Evolutionary conservation across 2,888 invertebrate species (phyloP), one percentile per base, ranked within the genome.

Genomic region (Carcina quercana): DNA sequence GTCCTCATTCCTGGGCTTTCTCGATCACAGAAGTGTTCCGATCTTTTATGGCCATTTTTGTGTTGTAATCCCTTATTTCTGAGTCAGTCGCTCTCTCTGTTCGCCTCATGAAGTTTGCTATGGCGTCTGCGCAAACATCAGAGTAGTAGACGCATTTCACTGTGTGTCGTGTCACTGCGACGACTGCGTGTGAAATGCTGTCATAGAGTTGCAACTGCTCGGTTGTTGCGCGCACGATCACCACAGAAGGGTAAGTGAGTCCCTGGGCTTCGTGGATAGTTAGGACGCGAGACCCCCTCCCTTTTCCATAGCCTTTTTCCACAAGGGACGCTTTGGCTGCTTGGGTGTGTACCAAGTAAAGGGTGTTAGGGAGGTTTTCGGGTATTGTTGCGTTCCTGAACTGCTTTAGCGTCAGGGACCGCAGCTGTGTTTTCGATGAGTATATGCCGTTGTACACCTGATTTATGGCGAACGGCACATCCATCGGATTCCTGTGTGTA

Each of bases 391-490:
- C 7, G 4, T 17, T 7, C 17, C 5, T 5, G 17, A 5, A 17
- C 17, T 7, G 4, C 17, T 5, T 17, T 7, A 17, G 17, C 17
- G 4, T 17, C 17, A 17, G 17, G 17, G 17, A 17, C n/a, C n/a
- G n/a, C n/a, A n/a, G n/a, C n/a, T n/a, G n/a, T n/a, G 27, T 3
- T 6, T 12, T 27, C 6, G 32, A 32, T 5, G 32, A 27, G 32
- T 32, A 32, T 13, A 32, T 32, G 13, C 32, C 32, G 5, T 3
- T 12, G 21, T 32, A 29, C 3, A 29, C 13, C 15, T 13, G 8
- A 24, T 2, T 14, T 3, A 43, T 27, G 13, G 35, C 42, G 24
- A 32, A 45, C 6, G 45, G 26, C n/a, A 45, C 38, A 21, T 47
- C 47, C 32, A 32, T 32, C 0, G 46, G 46, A 19, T 33, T 37